Evolutionary conservation across 1,140 invertebrate species (phyloP).

Genomic region (Lepidostoma basale): DNA sequence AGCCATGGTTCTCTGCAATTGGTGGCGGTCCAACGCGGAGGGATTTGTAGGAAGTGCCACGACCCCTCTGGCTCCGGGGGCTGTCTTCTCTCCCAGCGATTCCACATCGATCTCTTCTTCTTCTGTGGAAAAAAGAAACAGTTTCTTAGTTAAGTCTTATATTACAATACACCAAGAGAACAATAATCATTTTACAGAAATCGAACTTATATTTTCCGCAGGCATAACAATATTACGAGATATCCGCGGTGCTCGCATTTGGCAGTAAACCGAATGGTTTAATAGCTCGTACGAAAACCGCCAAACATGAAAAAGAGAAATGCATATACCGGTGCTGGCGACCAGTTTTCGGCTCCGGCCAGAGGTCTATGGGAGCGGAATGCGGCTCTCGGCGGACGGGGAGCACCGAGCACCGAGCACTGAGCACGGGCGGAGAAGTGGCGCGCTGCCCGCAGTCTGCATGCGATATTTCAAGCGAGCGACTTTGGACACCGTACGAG

Average conservation of each 20-base stretch:
- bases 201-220: too few relatives aligned
- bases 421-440: constrained; percentile 43
- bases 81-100: constrained; percentile 64
- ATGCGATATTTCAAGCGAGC: constrained; percentile 1
- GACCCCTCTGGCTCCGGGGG: constrained; percentile 52
- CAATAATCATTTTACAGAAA: too few relatives aligned
- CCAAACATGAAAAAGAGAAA: constrained; percentile 10
- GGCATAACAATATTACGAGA: too few relatives aligned
- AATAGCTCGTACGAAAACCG: neutral
- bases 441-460: neutral
- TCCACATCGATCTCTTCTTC: constrained; percentile 87
- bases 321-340: neutral
- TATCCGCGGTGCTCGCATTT: neutral
- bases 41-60: constrained; percentile 67
- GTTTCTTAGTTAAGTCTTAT: too few relatives aligned
- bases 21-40: constrained; percentile 65
- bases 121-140: constrained; percentile 51
- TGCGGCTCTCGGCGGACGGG: too few relatives aligned
- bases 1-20: constrained; percentile 66
- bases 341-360: constrained; percentile 40
- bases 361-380: constrained; percentile 41
- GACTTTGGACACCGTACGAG: too few relatives aligned
- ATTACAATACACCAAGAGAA: too few relatives aligned
- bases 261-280: neutral
- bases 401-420: constrained; percentile 1